Percentiles rank a stretch among this genome's conserved stretches.
phyloP scores from a whole-genome alignment of 2,797 vertebrate genomes.

The Lagocephalus sceleratus region DNA sequence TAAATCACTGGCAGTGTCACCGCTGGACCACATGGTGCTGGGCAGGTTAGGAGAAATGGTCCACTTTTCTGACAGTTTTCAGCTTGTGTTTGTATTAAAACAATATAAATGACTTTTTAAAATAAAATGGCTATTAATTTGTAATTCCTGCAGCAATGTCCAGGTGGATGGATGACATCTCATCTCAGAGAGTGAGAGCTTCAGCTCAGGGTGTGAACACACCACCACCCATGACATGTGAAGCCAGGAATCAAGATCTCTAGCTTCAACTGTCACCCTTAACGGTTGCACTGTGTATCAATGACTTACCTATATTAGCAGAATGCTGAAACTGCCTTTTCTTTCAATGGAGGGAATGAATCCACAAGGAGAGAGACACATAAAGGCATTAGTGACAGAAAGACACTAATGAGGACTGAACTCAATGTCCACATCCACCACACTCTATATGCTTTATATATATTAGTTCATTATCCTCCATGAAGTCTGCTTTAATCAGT shows the following conservation, averaged over 20 bases:
- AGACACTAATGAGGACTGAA: slow-evolving; percentile 61
- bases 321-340: slow-evolving; percentile 72
- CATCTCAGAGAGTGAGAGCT: slow-evolving; percentile 37
- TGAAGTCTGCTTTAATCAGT: slow-evolving; percentile 48
- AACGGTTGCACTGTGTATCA: slow-evolving; percentile 50
- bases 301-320: slow-evolving; percentile 82
- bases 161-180: slow-evolving; percentile 26
- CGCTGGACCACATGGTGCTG: slow-evolving; percentile 1
- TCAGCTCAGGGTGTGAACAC: slow-evolving; percentile 47
- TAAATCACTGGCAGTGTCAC: slow-evolving; percentile 9
- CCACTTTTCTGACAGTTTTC: slow-evolving; percentile 35
- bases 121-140: slow-evolving; percentile 24
- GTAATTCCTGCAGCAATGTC: slow-evolving; percentile 27
- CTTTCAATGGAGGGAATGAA: slow-evolving; percentile 79
- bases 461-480: slow-evolving; percentile 39
- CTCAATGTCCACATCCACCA: slow-evolving; percentile 50
- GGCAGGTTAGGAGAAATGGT: slow-evolving; percentile 29
- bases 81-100: no score
- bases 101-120: neutral
- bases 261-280: slow-evolving; percentile 54
- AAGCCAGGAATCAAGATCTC: slow-evolving; percentile 57
- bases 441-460: slow-evolving; percentile 36
- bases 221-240: slow-evolving; percentile 44
- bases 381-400: slow-evolving; percentile 77
- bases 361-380: slow-evolving; percentile 78